phyloP scores from a whole-genome alignment of 2,113 vertebrate species.

The Euleptes europaea region DNA sequence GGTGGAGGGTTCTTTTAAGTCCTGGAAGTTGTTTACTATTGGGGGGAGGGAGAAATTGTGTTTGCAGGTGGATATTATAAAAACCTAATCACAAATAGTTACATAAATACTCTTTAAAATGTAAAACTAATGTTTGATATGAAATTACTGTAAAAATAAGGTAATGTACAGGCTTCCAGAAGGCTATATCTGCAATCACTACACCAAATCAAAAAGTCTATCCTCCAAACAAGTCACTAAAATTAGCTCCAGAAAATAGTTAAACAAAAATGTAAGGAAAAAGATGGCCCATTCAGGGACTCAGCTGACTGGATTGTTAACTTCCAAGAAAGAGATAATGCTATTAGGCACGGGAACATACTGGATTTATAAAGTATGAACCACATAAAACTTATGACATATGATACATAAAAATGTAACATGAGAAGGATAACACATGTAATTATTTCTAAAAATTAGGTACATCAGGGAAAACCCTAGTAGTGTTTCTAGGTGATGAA shows the following conservation, averaged over 20 bases:
- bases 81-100: constrained; percentile 16
- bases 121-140: constrained; percentile 11
- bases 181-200: not conserved
- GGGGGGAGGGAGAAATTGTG: not conserved
- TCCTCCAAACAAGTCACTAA: not conserved
- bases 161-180: constrained; percentile 1
- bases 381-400: not conserved
- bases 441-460: not conserved
- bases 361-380: not conserved
- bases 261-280: not conserved
- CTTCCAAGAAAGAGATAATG: not conserved
- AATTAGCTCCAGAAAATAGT: not conserved
- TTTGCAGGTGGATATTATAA: constrained; percentile 21
- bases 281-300: not conserved
- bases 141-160: not conserved
- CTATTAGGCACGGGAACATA: not conserved
- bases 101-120: constrained; percentile 12
- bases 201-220: not conserved
- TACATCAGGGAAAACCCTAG: not conserved
- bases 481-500: not conserved
- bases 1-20: not conserved
- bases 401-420: not conserved
- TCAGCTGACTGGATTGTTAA: not conserved
- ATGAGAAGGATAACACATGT: not conserved
- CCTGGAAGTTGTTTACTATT: not conserved